Base-by-base conservation (phyloP, 92 coral and sea anemone species). In the Actinernus sp. region DNA sequence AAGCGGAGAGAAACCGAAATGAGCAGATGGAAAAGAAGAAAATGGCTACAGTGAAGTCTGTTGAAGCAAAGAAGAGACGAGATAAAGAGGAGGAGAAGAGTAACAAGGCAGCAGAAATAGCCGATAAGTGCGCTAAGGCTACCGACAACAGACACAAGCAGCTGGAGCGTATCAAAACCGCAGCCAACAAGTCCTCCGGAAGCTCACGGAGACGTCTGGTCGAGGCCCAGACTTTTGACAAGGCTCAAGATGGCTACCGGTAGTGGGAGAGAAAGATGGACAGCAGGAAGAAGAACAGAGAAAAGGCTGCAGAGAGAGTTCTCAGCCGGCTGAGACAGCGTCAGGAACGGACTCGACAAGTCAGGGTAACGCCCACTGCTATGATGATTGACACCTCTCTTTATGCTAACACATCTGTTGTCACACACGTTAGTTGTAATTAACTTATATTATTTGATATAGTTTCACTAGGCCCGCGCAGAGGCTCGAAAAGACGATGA, bases 261-360 rank as follows among this genome's bases (percentile, higher is more conserved):
- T n/a, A 30, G 31, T n/a, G 26, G 14, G 24, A 58, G 49, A 38
- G 65, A 58, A 58, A 31, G 46, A 34, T 19, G 13, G 26, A 8
- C 25, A 16, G 26, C 10, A 47, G 16, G 13, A 33, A 31, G 37
- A 30, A 44, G n/a, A 57, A 57, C 63, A 57, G 63, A 23, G 63
- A 57, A 9, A 57, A 37, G n/a, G 46, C 46, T n/a, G 26, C 23
- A 2, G 23, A 26, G 9, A 45, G 23, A 3, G 51, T 45, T n/a
- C n/a, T n/a, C n/a, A n/a, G n/a, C n/a, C n/a, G n/a, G n/a, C n/a
- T n/a, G n/a, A n/a, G n/a, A n/a, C n/a, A n/a, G n/a, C n/a, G n/a
- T n/a, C n/a, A n/a, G n/a, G n/a, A n/a, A n/a, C n/a, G n/a, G n/a
- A n/a, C n/a, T n/a, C n/a, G n/a, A n/a, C n/a, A n/a, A n/a, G n/a